phyloP scores from a whole-genome alignment of 2,888 invertebrate genomes.

The Strigamia transsilvanica region DNA sequence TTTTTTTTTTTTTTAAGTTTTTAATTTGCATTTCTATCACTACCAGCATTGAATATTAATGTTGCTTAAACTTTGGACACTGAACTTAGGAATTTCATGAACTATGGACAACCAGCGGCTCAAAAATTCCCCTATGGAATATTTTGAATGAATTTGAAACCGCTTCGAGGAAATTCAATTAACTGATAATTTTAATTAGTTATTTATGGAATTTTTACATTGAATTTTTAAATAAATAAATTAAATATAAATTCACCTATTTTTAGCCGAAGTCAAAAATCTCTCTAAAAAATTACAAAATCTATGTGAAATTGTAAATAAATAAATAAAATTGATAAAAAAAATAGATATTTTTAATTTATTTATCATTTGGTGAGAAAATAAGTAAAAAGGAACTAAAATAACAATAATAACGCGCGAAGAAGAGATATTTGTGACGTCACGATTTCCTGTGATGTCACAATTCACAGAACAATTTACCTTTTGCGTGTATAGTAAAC shows the following conservation, averaged over 20 bases:
- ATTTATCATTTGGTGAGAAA: too few relatives aligned
- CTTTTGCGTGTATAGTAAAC: background rate
- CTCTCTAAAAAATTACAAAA: too few relatives aligned
- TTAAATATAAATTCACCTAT: background rate
- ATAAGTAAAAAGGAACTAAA: too few relatives aligned
- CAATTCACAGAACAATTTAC: background rate
- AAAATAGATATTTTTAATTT: too few relatives aligned
- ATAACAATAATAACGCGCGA: background rate
- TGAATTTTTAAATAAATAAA: background rate
- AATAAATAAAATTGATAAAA: too few relatives aligned
- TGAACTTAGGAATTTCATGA: background rate
- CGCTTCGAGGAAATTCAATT: too few relatives aligned
- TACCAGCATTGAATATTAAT: background rate
- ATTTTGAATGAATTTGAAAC: background rate
- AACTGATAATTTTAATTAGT: too few relatives aligned
- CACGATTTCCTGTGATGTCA: background rate
- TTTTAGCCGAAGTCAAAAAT: too few relatives aligned
- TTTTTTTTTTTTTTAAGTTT: background rate
- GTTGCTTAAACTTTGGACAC: background rate
- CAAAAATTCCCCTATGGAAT: background rate
- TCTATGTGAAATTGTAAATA: too few relatives aligned
- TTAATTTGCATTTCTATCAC: background rate
- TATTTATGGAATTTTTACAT: background rate
- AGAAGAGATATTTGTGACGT: background rate
- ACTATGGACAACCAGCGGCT: background rate